A percentile compares a stretch with the other conserved stretches of the same genome.
Conservation (phyloP, 1,140 invertebrate species). For the Cotesia vestalis region DNA sequence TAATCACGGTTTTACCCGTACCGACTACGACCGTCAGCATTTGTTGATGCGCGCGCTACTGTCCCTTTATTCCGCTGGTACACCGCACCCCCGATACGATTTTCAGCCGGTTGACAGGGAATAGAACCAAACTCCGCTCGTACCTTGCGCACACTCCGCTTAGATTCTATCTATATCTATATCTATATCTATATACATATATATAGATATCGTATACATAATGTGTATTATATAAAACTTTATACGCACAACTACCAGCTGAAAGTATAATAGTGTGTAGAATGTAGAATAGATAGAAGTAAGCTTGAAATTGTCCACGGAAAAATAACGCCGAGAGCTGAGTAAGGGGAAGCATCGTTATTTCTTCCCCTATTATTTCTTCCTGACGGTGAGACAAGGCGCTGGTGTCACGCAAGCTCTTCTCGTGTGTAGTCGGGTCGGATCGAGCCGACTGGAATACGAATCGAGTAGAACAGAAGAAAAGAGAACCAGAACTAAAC, state of each 20-base stretch:
- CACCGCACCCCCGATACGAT: slow-evolving; percentile 17
- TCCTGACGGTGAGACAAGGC: background rate
- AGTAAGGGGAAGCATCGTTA: background rate
- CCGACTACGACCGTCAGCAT: slow-evolving; percentile 2
- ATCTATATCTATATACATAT: background rate
- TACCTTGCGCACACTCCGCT: background rate
- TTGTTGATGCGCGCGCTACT: background rate
- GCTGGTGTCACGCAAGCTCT: slow-evolving; percentile 16
- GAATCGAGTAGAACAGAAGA: no score
- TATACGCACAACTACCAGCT: no score
- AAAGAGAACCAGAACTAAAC: no score
- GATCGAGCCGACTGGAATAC: no score
- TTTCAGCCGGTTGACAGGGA: slow-evolving; percentile 21
- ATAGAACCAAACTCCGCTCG: background rate
- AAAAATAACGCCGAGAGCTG: background rate
- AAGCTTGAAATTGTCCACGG: background rate
- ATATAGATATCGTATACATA: background rate
- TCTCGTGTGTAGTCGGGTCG: background rate
- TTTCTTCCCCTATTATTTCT: background rate
- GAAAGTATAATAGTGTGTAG: no score
- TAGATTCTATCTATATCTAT: background rate
- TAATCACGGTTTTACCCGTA: slow-evolving; percentile 36
- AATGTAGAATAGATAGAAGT: no score
- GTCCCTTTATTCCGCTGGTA: slow-evolving; percentile 12
- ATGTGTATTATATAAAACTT: no score